These are phyloP conservation scores for Crossaster papposus DNA, from an alignment of 53 echinoderm and acorn worm genomes.

Conservation along the genomic window DNA sequence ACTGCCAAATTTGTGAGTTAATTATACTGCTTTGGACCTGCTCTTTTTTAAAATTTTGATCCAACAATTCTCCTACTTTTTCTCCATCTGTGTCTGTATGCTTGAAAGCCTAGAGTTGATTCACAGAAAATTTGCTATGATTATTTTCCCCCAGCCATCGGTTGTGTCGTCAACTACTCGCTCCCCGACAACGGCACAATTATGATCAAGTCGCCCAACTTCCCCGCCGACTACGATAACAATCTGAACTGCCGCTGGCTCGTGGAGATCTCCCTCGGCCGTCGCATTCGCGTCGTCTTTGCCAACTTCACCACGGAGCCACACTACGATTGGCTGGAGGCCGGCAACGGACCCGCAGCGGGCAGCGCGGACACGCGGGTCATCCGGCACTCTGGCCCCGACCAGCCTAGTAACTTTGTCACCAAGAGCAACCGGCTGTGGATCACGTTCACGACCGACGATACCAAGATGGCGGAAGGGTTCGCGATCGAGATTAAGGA, in stretches of 20 bases:
- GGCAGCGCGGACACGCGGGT: conserved; percentile 52
- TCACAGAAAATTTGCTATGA: background rate
- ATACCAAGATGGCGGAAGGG: conserved; percentile 68
- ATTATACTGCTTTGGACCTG: too few species aligned
- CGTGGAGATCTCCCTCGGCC: conserved; percentile 51
- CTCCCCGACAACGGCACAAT: conserved; percentile 65
- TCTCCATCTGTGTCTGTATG: too few species aligned
- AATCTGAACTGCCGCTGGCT: conserved; percentile 81
- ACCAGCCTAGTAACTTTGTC: conserved; percentile 78
- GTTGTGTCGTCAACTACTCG: conserved; percentile 74
- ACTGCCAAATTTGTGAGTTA: conserved; percentile 73
- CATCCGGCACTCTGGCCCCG: conserved; percentile 71
- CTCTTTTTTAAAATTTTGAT: too few species aligned
- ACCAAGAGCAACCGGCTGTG: conserved; percentile 73
- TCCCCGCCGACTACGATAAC: conserved; percentile 74
- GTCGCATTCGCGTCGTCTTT: conserved; percentile 79
- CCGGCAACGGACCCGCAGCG: conserved; percentile 71
- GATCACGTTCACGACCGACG: conserved; percentile 79
- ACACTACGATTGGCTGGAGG: conserved; percentile 77
- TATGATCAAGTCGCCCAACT: conserved; percentile 74
- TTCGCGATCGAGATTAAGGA: conserved; percentile 80
- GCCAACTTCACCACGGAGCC: conserved; percentile 74
- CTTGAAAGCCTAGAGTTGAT: too few species aligned
- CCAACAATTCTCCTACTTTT: too few species aligned
- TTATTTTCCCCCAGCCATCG: conserved; percentile 25